Base-by-base conservation (phyloP, 2,888 invertebrate species). In the Ptychoptera albimana region DNA sequence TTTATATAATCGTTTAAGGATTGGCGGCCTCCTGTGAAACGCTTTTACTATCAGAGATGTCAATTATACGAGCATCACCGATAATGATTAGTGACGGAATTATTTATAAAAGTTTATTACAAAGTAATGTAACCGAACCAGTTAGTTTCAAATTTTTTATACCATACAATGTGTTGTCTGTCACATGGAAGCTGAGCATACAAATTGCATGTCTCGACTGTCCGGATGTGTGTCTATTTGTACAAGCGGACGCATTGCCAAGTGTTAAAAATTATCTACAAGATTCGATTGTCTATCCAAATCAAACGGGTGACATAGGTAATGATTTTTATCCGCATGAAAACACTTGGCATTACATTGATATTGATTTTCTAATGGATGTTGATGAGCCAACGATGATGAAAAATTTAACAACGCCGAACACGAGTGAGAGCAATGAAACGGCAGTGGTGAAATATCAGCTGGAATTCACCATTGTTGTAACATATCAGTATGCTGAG, bases 21-120 rank as follows among this genome's bases (percentile, higher is more conserved):
- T 67, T 84, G 40, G 72, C 75, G 10, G 72, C 75, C 13, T 69
- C 73, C 39, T 80, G 80, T 55, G 74, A 74, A 49, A 79, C 79
- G 4, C 64, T 77, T 46, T 58, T 80, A 31, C 70, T 77, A 51
- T 74, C 77, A 39, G 79, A 79, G 58, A 64, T 80, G 54, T 73
- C 73, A 55, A 67, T 77, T 10, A 72, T 72, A 55, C 63, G 58
- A 49, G 66, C 60, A 47, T 50, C 55, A 43, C 60, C 64, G 48
- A 57, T 55, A 50, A 61, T 62, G 50, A 51, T 65, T 49, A 59
- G 58, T 52, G 57, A 53, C 51, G 61, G 59, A 39, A 58, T 60
- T 56, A 49, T 53, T 40, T 55, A 59, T 49, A 55, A 53, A 49
- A 55, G 55, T 45, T 60, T 56, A 46, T 51, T 64, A 49, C 50